Evolutionary conservation across 1,140 invertebrate genomes (phyloP).

Genomic region (Trypoxylus dichotomus): DNA sequence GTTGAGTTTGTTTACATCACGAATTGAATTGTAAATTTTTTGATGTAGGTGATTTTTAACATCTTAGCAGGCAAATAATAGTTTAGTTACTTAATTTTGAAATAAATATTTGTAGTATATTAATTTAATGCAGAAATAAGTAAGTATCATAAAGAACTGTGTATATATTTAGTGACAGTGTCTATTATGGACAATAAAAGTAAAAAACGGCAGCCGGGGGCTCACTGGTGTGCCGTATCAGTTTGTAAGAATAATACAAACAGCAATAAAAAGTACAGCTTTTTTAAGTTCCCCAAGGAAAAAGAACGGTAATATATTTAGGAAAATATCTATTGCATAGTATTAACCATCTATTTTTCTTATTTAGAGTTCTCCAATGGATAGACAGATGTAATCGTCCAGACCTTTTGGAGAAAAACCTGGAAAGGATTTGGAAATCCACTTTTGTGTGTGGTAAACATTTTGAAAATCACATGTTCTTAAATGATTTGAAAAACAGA

Average conservation of each 20-base stretch:
- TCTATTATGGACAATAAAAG: not conserved
- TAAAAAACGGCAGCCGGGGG: not conserved
- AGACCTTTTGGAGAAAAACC: too few species aligned
- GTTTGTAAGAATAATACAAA: too few species aligned
- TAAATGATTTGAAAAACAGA: not conserved
- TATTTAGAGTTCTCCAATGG: not conserved
- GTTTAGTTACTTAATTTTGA: too few species aligned
- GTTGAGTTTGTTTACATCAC: too few species aligned
- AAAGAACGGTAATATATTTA: not conserved
- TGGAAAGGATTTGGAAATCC: too few species aligned
- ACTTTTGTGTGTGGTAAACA: not conserved
- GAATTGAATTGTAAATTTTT: too few species aligned
- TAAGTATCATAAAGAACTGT: too few species aligned
- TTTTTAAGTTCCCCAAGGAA: not conserved
- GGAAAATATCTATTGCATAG: not conserved
- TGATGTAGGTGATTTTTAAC: too few species aligned
- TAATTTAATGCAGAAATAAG: too few species aligned
- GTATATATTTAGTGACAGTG: too few species aligned
- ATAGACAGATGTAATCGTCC: not conserved
- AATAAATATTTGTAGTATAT: too few species aligned
- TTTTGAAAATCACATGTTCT: not conserved
- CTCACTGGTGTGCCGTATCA: slow-evolving; percentile 3
- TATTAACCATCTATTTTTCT: not conserved
- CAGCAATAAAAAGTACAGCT: not conserved
- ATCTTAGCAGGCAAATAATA: too few species aligned